Conservation (phyloP, 1,140 invertebrate genomes). For the Micrasema minimum region DNA sequence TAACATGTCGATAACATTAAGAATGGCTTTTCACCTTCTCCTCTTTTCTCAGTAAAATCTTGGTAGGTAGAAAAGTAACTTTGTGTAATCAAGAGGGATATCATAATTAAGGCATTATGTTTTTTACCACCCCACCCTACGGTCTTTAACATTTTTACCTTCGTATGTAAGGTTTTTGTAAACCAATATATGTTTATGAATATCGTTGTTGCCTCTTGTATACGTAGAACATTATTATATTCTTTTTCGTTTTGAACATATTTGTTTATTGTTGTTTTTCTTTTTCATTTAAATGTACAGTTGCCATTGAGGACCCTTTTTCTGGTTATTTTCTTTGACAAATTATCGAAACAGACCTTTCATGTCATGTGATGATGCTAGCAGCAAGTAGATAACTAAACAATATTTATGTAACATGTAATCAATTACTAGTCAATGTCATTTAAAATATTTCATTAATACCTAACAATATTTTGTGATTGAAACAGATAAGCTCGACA, state of each 20-base stretch:
- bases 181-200: conserved; percentile 26
- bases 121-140: conserved; percentile 28
- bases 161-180: conserved; percentile 35
- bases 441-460: too few relatives aligned
- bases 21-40: neutral
- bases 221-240: conserved; percentile 18
- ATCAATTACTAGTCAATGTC: too few relatives aligned
- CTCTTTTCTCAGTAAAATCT: neutral
- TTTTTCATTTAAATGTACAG: too few relatives aligned
- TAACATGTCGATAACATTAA: conserved; percentile 26
- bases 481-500: too few relatives aligned
- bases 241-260: neutral
- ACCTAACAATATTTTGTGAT: too few relatives aligned
- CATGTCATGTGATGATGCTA: too few relatives aligned
- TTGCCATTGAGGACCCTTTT: too few relatives aligned
- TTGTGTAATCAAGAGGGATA: neutral
- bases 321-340: too few relatives aligned
- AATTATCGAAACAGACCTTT: too few relatives aligned
- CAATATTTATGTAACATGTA: too few relatives aligned
- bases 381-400: too few relatives aligned
- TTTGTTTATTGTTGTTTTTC: neutral
- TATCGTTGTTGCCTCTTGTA: conserved; percentile 20
- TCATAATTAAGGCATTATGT: conserved; percentile 23
- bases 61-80: conserved; percentile 6
- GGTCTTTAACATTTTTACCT: conserved; percentile 10